A percentile compares a stretch with the other conserved stretches of the same genome.
Evolutionary conservation across 1,140 invertebrate species (phyloP).

Genomic region (Neodiprion fabricii): DNA sequence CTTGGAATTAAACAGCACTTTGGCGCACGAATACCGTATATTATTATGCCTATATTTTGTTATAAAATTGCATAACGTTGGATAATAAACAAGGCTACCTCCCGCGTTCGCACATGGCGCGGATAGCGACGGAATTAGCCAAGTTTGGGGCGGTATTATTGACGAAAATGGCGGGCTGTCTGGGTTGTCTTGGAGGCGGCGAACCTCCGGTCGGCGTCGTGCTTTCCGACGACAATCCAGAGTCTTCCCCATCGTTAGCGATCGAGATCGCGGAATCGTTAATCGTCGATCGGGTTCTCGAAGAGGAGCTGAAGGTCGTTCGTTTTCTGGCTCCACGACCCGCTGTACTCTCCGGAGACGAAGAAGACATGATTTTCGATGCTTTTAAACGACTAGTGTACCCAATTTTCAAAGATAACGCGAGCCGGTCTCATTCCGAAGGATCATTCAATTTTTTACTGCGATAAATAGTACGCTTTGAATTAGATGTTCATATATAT

Average conservation of each 20-base stretch:
- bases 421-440: too few relatives aligned
- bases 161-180: slow-evolving; percentile 17
- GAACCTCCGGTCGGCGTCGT: slow-evolving; percentile 55
- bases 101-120: background rate
- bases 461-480: too few relatives aligned
- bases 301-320: background rate
- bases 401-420: too few relatives aligned
- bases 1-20: too few relatives aligned
- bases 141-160: background rate
- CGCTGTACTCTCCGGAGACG: background rate
- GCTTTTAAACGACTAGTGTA: background rate
- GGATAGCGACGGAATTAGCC: background rate
- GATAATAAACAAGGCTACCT: background rate
- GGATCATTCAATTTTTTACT: too few relatives aligned
- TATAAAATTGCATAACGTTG: background rate
- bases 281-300: background rate
- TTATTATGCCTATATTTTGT: background rate
- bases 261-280: background rate
- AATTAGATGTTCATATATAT: too few relatives aligned
- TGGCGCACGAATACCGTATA: too few relatives aligned
- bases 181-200: slow-evolving; percentile 49
- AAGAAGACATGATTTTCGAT: background rate
- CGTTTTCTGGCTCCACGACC: background rate
- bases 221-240: slow-evolving; percentile 55
- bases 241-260: slow-evolving; percentile 46